Conservation (phyloP, 2,888 invertebrate genomes). For the Sipha maydis region DNA sequence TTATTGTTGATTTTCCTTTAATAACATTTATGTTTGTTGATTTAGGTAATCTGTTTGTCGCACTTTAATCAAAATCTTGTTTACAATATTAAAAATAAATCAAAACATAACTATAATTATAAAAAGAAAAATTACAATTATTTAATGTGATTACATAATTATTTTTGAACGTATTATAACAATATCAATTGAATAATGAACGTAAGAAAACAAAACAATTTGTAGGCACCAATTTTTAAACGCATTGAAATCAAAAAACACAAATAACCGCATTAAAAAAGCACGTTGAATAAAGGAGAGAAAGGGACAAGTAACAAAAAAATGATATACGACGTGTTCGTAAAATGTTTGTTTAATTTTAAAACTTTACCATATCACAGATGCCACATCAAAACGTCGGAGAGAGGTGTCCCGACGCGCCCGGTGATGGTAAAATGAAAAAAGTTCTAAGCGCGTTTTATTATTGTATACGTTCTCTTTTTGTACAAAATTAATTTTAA, state of each 20-base stretch:
- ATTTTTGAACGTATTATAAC: background rate
- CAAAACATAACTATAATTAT: background rate
- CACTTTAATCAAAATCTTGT: background rate
- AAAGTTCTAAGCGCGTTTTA: constrained; percentile 60
- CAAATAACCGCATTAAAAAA: constrained; percentile 41
- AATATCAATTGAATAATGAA: background rate
- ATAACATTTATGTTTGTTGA: background rate
- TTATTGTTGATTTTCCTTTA: background rate
- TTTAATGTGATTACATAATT: background rate
- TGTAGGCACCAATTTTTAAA: background rate
- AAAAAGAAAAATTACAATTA: background rate
- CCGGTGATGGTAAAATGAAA: constrained; percentile 58
- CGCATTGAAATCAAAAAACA: constrained; percentile 2
- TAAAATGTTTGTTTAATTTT: constrained; percentile 62
- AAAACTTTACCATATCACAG: constrained; percentile 62
- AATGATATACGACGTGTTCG: constrained; percentile 61
- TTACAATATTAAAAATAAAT: background rate
- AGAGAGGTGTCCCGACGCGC: constrained; percentile 56
- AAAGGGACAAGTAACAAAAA: constrained; percentile 30
- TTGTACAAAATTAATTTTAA: constrained; percentile 62
- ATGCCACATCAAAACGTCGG: constrained; percentile 60
- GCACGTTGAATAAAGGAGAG: background rate
- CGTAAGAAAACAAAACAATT: background rate
- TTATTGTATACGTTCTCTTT: constrained; percentile 58
- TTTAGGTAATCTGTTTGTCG: background rate